Conservation (phyloP, 2,113 vertebrate genomes). For the Phoenicopterus ruber region DNA sequence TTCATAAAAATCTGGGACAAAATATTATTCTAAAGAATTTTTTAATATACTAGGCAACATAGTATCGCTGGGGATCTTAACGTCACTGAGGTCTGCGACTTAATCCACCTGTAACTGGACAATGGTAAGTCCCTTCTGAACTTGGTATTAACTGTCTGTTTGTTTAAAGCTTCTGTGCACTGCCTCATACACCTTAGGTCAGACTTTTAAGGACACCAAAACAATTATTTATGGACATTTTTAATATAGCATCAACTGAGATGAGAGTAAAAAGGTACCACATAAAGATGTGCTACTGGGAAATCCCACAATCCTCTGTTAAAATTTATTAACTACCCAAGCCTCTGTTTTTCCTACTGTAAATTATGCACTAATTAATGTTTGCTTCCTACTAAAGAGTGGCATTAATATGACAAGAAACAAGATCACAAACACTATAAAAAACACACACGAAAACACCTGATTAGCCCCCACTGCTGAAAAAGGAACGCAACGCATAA, state of each 20-base stretch:
- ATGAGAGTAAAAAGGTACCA: neutral
- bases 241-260: neutral
- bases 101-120: neutral
- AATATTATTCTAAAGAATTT: neutral
- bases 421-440: neutral
- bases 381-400: neutral
- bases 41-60: neutral
- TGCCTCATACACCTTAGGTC: neutral
- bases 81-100: neutral
- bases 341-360: neutral
- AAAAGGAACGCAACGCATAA: neutral
- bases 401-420: neutral
- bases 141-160: neutral
- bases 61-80: neutral
- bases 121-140: neutral
- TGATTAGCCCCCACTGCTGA: neutral
- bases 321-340: neutral
- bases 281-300: neutral
- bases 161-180: neutral
- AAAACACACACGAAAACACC: neutral
- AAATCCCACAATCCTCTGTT: neutral
- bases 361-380: slow-evolving; percentile 20
- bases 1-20: neutral
- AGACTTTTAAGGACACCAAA: neutral
- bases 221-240: neutral